Percentiles rank a stretch among this genome's conserved stretches.
These are phyloP conservation scores for Ormyrus labotus DNA, from an alignment of 2,888 invertebrate species.

Conservation along the genomic window DNA sequence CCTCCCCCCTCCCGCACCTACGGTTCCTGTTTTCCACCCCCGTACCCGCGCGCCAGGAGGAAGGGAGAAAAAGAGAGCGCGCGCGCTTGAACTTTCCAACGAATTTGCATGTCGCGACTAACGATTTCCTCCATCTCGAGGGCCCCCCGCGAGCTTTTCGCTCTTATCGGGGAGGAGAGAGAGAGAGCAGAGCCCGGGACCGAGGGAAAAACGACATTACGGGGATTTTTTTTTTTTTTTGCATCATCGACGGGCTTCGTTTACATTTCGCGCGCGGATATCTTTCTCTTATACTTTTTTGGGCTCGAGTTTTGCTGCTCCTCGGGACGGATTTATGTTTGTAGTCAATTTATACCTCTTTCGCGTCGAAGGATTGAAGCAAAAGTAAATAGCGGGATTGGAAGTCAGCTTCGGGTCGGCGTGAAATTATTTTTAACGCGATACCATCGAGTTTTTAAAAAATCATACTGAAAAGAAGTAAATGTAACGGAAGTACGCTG, in stretches of 20 bases:
- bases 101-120: constrained; percentile 73
- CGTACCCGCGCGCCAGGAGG: background rate
- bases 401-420: no score
- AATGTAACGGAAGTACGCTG: no score
- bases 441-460: no score
- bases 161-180: constrained; percentile 54
- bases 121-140: constrained; percentile 71
- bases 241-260: constrained; percentile 53
- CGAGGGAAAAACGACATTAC: constrained; percentile 43
- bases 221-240: constrained; percentile 24
- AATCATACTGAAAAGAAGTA: no score
- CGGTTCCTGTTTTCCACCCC: background rate
- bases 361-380: no score
- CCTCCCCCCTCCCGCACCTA: constrained; percentile 51
- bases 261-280: constrained; percentile 27
- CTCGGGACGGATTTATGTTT: no score
- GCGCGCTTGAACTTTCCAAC: constrained; percentile 67
- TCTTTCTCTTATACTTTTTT: no score
- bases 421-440: no score
- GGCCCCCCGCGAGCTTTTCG: constrained; percentile 60
- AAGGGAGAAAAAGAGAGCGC: constrained; percentile 40
- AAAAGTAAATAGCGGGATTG: no score
- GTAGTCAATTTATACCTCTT: no score
- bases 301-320: no score
- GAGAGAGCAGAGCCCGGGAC: background rate